Evolutionary conservation across 1,140 invertebrate genomes (phyloP).

Genomic region (Cotesia chilonis): DNA sequence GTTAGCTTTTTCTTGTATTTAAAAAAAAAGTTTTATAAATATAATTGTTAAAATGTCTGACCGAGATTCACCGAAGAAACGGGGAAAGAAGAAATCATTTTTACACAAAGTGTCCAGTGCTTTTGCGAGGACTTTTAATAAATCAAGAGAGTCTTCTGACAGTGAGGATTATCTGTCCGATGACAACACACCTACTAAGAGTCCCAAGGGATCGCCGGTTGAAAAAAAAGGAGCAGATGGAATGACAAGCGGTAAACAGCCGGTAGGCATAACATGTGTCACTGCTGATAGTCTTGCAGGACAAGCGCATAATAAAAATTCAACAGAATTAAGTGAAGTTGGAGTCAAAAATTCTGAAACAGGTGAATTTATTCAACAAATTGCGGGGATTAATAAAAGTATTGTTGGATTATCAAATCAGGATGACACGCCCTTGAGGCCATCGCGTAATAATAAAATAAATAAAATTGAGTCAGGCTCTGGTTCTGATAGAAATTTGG

Average conservation of each 20-base stretch:
- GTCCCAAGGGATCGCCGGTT: neutral
- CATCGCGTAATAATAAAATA: slow-evolving; percentile 7
- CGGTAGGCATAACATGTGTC: too few species aligned
- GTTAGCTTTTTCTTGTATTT: too few species aligned
- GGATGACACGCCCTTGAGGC: slow-evolving; percentile 10
- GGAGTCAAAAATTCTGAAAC: neutral
- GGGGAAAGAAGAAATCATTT: slow-evolving; percentile 48
- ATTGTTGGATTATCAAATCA: slow-evolving; percentile 1
- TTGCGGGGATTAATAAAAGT: neutral
- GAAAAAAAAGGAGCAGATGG: neutral
- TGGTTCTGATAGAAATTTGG: slow-evolving; percentile 44
- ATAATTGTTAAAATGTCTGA: slow-evolving; percentile 39
- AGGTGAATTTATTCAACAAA: neutral
- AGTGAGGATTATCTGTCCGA: neutral
- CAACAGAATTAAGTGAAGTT: neutral
- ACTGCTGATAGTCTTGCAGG: neutral
- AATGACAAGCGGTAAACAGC: too few species aligned
- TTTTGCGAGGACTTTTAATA: slow-evolving; percentile 37
- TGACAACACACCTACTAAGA: neutral
- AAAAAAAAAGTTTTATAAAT: too few species aligned
- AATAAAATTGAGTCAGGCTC: neutral
- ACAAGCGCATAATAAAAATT: neutral
- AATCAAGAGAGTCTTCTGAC: slow-evolving; percentile 21
- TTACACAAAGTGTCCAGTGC: slow-evolving; percentile 40
- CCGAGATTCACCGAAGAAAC: slow-evolving; percentile 15